Evolutionary conservation across 2,113 vertebrate species (phyloP).

Genomic region (Trematomus loennbergii): DNA sequence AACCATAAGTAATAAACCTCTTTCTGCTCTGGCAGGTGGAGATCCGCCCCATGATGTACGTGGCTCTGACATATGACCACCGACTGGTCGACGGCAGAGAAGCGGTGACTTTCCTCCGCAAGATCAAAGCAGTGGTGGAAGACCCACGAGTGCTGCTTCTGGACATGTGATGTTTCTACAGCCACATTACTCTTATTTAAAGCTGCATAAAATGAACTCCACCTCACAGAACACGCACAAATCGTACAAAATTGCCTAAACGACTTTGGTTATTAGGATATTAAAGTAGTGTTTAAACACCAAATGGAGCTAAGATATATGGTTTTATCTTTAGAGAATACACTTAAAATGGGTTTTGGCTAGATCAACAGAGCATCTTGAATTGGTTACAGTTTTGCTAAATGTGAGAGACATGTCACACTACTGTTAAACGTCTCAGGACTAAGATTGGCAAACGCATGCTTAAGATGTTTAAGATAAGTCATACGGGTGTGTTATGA

Average conservation of each 20-base stretch:
- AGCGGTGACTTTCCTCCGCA: conserved; percentile 94
- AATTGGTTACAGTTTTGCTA: not conserved
- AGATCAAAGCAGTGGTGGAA: conserved; percentile 95
- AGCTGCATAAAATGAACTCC: conserved; percentile 33
- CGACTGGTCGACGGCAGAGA: conserved; percentile 95
- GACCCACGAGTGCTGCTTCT: conserved; percentile 94
- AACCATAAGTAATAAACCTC: not conserved
- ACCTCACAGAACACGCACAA: conserved; percentile 35
- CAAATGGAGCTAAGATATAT: not conserved
- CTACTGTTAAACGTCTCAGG: not conserved
- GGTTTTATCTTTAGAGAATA: not conserved
- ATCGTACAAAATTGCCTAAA: conserved; percentile 13
- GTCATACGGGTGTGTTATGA: not conserved
- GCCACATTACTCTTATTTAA: conserved; percentile 25
- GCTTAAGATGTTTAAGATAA: not conserved
- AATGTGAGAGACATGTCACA: not conserved
- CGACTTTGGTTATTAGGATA: not conserved
- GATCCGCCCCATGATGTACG: conserved; percentile 95
- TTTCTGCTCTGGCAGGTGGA: conserved; percentile 85
- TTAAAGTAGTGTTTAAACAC: not conserved
- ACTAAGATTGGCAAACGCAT: not conserved
- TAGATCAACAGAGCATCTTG: not conserved
- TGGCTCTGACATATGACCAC: conserved; percentile 95
- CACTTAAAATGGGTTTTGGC: not conserved
- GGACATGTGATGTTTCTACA: conserved; percentile 85